phyloP scores from a whole-genome alignment of 2,113 vertebrate species.

The Oryzias curvinotus region DNA sequence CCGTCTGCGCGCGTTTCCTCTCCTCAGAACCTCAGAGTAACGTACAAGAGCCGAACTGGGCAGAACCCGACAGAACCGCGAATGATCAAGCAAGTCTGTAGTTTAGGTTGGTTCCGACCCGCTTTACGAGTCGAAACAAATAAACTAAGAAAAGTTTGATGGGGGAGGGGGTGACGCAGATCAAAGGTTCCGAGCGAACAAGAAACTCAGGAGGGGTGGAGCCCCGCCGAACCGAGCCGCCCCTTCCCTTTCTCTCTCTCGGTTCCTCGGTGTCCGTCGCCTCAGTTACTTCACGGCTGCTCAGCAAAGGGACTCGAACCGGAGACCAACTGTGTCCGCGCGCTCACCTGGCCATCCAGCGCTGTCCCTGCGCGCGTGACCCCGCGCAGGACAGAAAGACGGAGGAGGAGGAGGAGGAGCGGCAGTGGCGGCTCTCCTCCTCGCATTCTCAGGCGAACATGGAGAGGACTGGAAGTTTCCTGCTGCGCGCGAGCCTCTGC shows the following conservation, averaged over 20 bases:
- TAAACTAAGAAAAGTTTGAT: too few species aligned
- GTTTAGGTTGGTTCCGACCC: too few species aligned
- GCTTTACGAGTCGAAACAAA: too few species aligned
- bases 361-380: slow-evolving; percentile 5
- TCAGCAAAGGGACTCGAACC: slow-evolving; percentile 14
- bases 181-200: too few species aligned
- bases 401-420: slow-evolving; percentile 5
- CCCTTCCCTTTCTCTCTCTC: neutral
- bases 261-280: slow-evolving; percentile 1
- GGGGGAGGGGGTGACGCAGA: too few species aligned
- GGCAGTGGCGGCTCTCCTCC: slow-evolving; percentile 23
- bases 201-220: too few species aligned
- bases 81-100: too few species aligned
- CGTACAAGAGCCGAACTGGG: too few species aligned
- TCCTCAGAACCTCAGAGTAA: too few species aligned
- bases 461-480: slow-evolving; percentile 54
- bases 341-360: slow-evolving; percentile 11
- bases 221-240: too few species aligned
- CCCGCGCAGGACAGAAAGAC: slow-evolving; percentile 4
- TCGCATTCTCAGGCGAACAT: slow-evolving; percentile 38
- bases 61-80: too few species aligned
- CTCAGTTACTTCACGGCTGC: slow-evolving; percentile 6
- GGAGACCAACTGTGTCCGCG: slow-evolving; percentile 11
- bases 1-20: too few species aligned
- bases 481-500: slow-evolving; percentile 15